Evolutionary conservation across 1,140 invertebrate genomes (phyloP).

Genomic region (Caenorhabditis briggsae): DNA sequence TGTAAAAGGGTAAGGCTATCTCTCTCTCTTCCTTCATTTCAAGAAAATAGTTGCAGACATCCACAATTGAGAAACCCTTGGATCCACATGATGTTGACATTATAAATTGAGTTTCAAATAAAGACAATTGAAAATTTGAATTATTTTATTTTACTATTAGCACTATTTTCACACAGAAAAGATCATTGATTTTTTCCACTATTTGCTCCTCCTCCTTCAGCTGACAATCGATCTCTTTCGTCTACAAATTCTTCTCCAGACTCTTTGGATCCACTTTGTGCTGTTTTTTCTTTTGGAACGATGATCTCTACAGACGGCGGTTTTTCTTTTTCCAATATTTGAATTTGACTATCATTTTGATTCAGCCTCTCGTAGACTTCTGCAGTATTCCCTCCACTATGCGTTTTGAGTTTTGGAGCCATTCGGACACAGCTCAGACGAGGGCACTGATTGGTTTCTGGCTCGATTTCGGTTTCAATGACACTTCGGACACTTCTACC

Average conservation of each 20-base stretch:
- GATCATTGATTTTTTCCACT: not conserved
- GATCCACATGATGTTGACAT: not conserved
- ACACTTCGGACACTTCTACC: conserved; percentile 53
- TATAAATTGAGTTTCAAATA: too few relatives aligned
- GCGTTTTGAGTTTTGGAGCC: conserved; percentile 27
- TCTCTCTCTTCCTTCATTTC: not conserved
- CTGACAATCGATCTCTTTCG: conserved; percentile 1
- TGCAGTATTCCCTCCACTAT: conserved; percentile 41
- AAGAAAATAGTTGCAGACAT: not conserved
- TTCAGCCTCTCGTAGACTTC: conserved; percentile 43
- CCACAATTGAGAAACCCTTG: not conserved
- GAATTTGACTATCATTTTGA: conserved; percentile 5
- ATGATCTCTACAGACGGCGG: conserved; percentile 1
- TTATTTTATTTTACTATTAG: too few relatives aligned
- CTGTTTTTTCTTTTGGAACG: not conserved
- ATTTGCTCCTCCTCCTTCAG: conserved; percentile 1
- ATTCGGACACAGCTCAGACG: conserved; percentile 38
- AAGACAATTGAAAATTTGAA: too few relatives aligned
- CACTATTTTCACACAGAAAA: too few relatives aligned
- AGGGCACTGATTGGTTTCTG: conserved; percentile 15
- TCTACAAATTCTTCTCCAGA: not conserved
- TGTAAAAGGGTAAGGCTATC: not conserved
- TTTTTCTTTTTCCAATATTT: conserved; percentile 39
- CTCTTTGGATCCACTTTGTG: conserved; percentile 8
- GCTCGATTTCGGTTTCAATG: conserved; percentile 49